These are phyloP conservation scores for Aselliscus stoliczkanus DNA, from an alignment of 2,797 vertebrate genomes.

Conservation along the genomic window DNA sequence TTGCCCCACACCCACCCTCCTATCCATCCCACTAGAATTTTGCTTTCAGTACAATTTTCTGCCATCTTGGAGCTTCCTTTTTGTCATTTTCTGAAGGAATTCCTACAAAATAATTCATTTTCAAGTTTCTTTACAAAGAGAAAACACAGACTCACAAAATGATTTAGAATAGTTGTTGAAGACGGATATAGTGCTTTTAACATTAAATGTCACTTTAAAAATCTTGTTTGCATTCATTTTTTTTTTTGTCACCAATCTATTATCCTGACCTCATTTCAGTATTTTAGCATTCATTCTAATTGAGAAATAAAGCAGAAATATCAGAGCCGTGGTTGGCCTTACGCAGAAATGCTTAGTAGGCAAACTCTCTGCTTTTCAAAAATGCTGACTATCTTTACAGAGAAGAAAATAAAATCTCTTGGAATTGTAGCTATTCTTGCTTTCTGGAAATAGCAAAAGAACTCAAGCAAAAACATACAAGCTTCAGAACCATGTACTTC, in stretches of 20 bases:
- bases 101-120: not conserved
- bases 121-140: conserved; percentile 15
- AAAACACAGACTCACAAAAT: not conserved
- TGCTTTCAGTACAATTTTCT: not conserved
- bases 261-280: not conserved
- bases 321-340: not conserved
- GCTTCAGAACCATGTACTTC: not conserved
- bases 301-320: not conserved
- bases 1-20: not conserved
- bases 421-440: not conserved
- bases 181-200: not conserved
- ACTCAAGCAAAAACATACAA: not conserved
- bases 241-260: not conserved
- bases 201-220: not conserved
- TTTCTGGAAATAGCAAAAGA: conserved; percentile 25
- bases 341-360: not conserved
- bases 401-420: conserved; percentile 42
- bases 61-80: not conserved
- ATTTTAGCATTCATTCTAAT: not conserved
- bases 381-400: not conserved
- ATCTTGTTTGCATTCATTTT: not conserved
- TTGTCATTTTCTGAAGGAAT: conserved; percentile 13
- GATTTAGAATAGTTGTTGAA: not conserved
- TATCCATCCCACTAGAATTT: not conserved
- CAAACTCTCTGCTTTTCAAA: not conserved